Percentiles rank a stretch among this genome's conserved stretches.
Evolutionary conservation across 2,888 invertebrate genomes (phyloP).

Genomic region (Marasmarcha lunaedactyla): DNA sequence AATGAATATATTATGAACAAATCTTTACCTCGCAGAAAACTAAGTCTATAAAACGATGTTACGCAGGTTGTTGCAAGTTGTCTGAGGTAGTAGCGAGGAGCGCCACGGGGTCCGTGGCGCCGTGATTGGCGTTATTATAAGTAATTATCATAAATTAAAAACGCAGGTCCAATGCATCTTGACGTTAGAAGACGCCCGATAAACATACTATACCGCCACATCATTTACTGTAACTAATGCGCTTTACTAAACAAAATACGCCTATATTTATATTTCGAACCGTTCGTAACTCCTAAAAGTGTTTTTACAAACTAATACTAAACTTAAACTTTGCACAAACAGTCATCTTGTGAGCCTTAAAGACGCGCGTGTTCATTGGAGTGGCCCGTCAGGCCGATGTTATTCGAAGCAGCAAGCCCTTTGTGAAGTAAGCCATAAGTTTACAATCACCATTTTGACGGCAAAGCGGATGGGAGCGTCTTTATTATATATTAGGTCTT

Average conservation of each 20-base stretch:
- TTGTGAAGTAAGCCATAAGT: neutral
- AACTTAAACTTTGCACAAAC: neutral
- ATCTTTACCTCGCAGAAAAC: constrained; percentile 27
- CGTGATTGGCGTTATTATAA: no score
- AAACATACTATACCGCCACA: no score
- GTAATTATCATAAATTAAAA: no score
- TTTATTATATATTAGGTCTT: no score
- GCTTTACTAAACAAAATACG: no score
- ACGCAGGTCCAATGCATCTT: no score
- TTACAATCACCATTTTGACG: neutral
- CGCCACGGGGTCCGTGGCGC: no score
- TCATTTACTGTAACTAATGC: no score
- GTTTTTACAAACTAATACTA: neutral
- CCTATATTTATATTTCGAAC: no score
- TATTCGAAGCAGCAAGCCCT: neutral
- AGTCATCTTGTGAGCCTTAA: neutral
- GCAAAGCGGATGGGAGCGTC: no score
- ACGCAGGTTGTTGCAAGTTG: neutral
- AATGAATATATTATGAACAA: constrained; percentile 52
- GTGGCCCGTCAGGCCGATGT: neutral
- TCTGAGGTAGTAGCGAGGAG: neutral
- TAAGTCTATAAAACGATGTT: constrained; percentile 4
- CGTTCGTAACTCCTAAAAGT: no score
- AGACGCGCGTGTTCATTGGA: neutral
- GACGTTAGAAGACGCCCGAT: no score